Base-by-base conservation (phyloP, 2,888 invertebrate species). In the Ferdinandea cuprea region DNA sequence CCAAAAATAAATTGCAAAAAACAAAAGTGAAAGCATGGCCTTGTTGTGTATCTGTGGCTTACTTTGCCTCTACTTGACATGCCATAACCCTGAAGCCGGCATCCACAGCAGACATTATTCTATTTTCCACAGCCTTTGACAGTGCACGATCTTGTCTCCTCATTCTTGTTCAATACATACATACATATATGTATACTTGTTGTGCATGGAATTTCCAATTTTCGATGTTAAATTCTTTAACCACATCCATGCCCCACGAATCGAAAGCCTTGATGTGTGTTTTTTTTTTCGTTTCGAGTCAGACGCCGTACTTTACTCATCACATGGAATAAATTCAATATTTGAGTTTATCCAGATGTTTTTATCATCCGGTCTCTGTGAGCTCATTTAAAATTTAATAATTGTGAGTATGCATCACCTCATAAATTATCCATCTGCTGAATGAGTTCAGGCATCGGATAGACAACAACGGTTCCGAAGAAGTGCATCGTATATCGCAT, bases 261-360 rank as follows among this genome's bases (percentile, higher is more conserved):
- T 5, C 25, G 25, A 30, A 9, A 32, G 32, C 48, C 35, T 42
- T 17, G 8, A 25, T 35, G 17, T 25, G 25, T 25, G 25, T 25
- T 2, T 25, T 25, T 9, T 50, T 48, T 77, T 69, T n/a, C n/a
- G n/a, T n/a, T 37, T 37, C 15, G 19, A 25, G 3, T 1, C 46
- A 48, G 59, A 28, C 46, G 56, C 58, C 48, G 32, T 76, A 46
- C 65, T 76, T 76, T 76, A 77, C 65, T 76, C 71, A 81, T 83
- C 77, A 72, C 66, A 46, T 77, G 28, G 56, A 59, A 72, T 72
- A 77, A 72, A 68, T 65, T 73, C 72, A 68, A 73, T 78, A 66
- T 77, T 73, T 56, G 66, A 73, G 48, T 68, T 68, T 63, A 68
- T 54, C 77, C 77, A 83, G 83, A 83, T 83, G 83, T 56, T 72